Evolutionary conservation across 2,888 invertebrate species (phyloP), one percentile per base, ranked within the genome.

Genomic region (Plusia festucae): DNA sequence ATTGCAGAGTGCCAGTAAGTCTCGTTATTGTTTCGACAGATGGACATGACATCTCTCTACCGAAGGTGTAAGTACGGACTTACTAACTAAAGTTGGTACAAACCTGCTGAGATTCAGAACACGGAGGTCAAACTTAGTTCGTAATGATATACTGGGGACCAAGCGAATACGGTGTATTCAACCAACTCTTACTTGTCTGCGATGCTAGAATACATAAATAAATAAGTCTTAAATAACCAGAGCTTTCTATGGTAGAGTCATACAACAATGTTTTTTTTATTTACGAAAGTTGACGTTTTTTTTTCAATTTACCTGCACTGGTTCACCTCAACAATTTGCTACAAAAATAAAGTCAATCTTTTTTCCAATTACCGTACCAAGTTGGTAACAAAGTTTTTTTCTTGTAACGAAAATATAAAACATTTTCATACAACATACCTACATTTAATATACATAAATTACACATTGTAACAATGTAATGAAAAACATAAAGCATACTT

Each of bases 371-470:
- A 49, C 18, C 9, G 30, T 53, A 15, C 27, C 18, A 5, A 20
- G 22, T 13, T 18, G 20, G n/a, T 51, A 53, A 49, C 11, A 55
- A 60, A 70, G 53, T 58, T 59, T 13, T 15, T 22, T 55, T 22
- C 15, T 27, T 55, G 57, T 56, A 62, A 76, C 15, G 56, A 61
- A 22, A 32, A 71, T 46, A 75, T 62, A 53, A 65, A 46, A 71
- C 52, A 54, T 71, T 46, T 53, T 30, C 20, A 46, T 16, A 65
- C 53, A 60, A 55, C 59, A 44, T 20, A 24, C 24, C 24, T 24
- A 62, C 53, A 58, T 62, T 62, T 51, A 49, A 53, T 52, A n/a
- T n/a, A n/a, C n/a, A 44, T 60, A 57, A 65, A 65, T 60, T 65
- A 52, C 40, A 59, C 64, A 61, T n/a, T 34, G 22, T 44, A 27